phyloP scores from a whole-genome alignment of 2,888 invertebrate genomes.

The Thecocarcelia acutangulata region DNA sequence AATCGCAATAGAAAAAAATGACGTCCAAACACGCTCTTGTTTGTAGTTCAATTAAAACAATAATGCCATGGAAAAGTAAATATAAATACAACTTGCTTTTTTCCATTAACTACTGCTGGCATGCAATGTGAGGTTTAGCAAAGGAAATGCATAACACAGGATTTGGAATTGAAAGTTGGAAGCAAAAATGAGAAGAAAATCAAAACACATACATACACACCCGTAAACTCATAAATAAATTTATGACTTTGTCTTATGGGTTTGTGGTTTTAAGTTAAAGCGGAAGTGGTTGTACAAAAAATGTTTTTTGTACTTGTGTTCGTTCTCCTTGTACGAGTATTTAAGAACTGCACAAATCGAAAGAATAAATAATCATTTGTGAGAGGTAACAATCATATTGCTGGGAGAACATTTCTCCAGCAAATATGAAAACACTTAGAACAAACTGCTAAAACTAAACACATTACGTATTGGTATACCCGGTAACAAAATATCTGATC shows the following conservation, averaged over 20 bases:
- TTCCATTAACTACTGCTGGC: constrained; percentile 23
- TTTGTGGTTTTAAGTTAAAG: constrained; percentile 53
- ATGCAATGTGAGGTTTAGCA: neutral
- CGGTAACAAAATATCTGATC: too few species aligned
- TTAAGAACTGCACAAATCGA: constrained; percentile 8
- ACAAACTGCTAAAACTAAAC: too few species aligned
- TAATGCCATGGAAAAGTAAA: constrained; percentile 41
- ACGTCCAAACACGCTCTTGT: constrained; percentile 19
- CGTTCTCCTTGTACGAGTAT: neutral
- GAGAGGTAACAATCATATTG: neutral
- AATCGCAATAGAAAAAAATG: constrained; percentile 10
- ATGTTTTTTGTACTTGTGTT: constrained; percentile 22
- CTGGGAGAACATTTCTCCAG: too few species aligned
- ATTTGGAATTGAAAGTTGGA: neutral
- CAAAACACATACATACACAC: neutral
- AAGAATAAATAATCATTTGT: neutral
- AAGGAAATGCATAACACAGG: neutral
- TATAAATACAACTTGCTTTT: constrained; percentile 19
- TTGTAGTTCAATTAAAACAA: constrained; percentile 59
- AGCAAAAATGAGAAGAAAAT: neutral
- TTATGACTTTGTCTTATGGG: constrained; percentile 54
- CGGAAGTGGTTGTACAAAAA: constrained; percentile 43
- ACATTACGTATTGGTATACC: too few species aligned
- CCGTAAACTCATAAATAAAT: constrained; percentile 62
- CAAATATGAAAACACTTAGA: too few species aligned